Evolutionary conservation across 2,797 vertebrate genomes (phyloP), one percentile per base, ranked within the genome.

Genomic region (Trachurus trachurus): DNA sequence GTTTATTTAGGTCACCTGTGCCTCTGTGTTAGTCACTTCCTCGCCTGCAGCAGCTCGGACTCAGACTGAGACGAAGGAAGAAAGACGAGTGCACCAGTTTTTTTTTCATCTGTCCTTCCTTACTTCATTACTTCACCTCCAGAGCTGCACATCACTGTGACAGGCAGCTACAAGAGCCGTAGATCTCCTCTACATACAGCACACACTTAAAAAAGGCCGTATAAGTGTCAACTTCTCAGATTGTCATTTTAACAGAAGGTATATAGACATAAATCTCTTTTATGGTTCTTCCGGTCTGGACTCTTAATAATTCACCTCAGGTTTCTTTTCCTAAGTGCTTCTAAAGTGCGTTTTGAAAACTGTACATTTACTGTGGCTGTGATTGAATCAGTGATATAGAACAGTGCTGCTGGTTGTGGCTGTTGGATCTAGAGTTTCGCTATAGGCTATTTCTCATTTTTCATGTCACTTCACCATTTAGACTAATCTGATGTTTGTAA

Each of bases 1-100:
- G 49, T 61, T n/a, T 62, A 21, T 31, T n/a, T 13, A 57, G 29
- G 2, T 81, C 65, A 68, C 53, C 21, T 57, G 10, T 64, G 61
- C 47, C 76, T 52, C 78, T 3, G 60, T 60, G 57, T 71, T 31
- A 37, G 67, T 56, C n/a, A 81, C 45, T 66, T 67, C 53, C 26
- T 83, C 1, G 9, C 40, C 62, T 45, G 3, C 39, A 66, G 52
- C 21, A 53, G 47, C 22, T 65, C 21, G 5, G 1, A 29, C 16
- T 62, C 59, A 5, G 29, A 17, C 49, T 44, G 15, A n/a, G n/a
- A n/a, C n/a, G n/a, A n/a, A n/a, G n/a, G 8, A 49, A 54, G 15
- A 59, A 65, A 62, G n/a, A 8, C 29, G 31, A 26, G 22, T 10
- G 57, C 31, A 17, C 1, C 1, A 17, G 17, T 21, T 50, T 79